Base-by-base conservation (phyloP, 1,140 invertebrate species). In the Reticulitermes speratus region DNA sequence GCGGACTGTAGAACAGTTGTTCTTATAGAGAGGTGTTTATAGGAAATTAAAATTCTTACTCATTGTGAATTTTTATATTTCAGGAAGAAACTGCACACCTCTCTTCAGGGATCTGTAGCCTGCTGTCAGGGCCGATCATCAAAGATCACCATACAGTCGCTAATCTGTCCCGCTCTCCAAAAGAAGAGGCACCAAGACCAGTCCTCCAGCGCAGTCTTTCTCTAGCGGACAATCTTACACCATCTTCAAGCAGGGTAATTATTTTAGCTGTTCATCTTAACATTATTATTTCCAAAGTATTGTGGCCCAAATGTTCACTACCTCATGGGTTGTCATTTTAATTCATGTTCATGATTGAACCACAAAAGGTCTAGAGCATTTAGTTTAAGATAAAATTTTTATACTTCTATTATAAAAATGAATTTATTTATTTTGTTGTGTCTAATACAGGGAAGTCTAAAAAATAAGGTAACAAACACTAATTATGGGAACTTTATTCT, bases 41-140 rank as follows among this genome's bases (percentile, higher is more conserved):
- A 16, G 0, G 52, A 55, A 55, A 21, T 21, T 11, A 48, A 16
- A 65, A 65, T 65, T 21, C 21, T 65, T n/a, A 44, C 82, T 65
- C 55, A 86, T 85, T 86, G 82, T 87, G 65, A 30, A 82, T 83
- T 65, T 87, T 83, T 55, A 44, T 84, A 83, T 55, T 88, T 45
- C 84, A 87, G 59, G 89, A 90, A 55, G 89, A 91, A 87, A 89
- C 90, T 44, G 86, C 89, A 84, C 86, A 87, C 75, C 87, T 89
- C 84, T 88, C 89, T 82, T 81, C 88, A 44, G 89, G 89, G 82
- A 65, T 90, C 83, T 52, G 87, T 84, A 88, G 87, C 87, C 88
- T 90, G 75, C 82, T 89, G n/a, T 86, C 86, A 23, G 85, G 87
- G 16, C 84, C 87, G 44, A 89, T 89, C 84, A 85, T 88, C 83